Conservation (phyloP, 2,113 vertebrate genomes). For the Cisticola juncidis region DNA sequence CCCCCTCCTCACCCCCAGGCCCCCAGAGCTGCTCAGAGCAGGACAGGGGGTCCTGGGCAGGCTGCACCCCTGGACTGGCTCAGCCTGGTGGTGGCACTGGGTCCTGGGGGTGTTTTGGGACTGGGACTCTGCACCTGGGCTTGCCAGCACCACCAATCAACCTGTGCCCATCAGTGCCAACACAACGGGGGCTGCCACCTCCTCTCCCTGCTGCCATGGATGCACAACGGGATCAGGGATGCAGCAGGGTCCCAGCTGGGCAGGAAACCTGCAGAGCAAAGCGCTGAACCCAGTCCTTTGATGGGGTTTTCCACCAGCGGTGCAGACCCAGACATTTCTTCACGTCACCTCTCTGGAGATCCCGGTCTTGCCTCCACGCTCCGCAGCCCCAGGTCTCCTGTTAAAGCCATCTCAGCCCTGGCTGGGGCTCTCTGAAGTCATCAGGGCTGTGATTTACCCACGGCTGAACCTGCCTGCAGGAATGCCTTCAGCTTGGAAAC, state of each 20-base stretch:
- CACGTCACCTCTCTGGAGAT: not conserved
- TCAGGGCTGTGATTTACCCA: not conserved
- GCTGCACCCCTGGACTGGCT: not conserved
- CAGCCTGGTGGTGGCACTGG: rapidly evolving
- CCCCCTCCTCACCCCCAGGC: not conserved
- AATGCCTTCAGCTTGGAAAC: constrained; percentile 55
- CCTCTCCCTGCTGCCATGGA: not conserved
- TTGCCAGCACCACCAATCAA: not conserved
- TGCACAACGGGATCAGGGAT: rapidly evolving
- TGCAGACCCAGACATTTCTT: not conserved
- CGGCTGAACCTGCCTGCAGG: constrained; percentile 33
- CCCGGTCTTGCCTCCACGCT: not conserved
- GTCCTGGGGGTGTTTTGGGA: not conserved
- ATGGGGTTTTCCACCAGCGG: not conserved
- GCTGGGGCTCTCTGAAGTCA: not conserved
- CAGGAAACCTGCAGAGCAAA: not conserved
- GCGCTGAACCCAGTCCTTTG: rapidly evolving
- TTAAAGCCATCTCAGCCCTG: constrained; percentile 40
- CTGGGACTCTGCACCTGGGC: rapidly evolving
- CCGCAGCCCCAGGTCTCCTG: not conserved
- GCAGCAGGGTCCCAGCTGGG: not conserved
- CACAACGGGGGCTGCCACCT: rapidly evolving
- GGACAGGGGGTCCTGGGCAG: not conserved
- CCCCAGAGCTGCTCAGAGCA: not conserved
- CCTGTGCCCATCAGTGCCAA: rapidly evolving